A percentile compares a stretch with the other conserved stretches of the same genome.
Conservation (phyloP, 2,113 vertebrate genomes). For the Prionailurus bengalensis region DNA sequence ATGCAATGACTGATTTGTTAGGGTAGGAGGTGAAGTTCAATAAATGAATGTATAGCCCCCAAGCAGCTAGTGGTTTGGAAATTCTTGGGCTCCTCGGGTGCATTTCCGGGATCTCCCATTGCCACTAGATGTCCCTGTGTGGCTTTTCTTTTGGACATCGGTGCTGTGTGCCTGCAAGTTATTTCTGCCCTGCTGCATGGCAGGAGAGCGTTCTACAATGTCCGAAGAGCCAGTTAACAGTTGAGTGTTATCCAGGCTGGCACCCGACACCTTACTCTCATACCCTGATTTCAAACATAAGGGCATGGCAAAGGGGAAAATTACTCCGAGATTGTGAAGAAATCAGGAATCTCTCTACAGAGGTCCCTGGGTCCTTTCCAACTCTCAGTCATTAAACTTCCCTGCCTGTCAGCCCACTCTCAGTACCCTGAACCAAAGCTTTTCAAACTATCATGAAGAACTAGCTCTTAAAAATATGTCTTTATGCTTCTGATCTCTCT, state of each 20-base stretch:
- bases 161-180: neutral
- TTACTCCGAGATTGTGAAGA: neutral
- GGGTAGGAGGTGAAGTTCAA: neutral
- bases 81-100: conserved; percentile 64
- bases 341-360: neutral
- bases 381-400: neutral
- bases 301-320: neutral
- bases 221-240: conserved; percentile 16
- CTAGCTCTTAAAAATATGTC: neutral
- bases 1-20: neutral
- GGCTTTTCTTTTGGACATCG: conserved; percentile 86
- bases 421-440: neutral
- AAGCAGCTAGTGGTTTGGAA: neutral
- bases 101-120: conserved; percentile 45
- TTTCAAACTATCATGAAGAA: neutral
- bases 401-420: neutral
- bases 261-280: accelerated
- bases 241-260: neutral
- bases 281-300: neutral
- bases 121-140: conserved; percentile 90
- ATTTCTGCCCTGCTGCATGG: conserved; percentile 53
- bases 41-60: neutral
- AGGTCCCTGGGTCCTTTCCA: neutral
- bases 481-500: neutral
- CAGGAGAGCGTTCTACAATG: neutral